phyloP scores from a whole-genome alignment of 2,888 invertebrate species.

The Uloborus plumipes region DNA sequence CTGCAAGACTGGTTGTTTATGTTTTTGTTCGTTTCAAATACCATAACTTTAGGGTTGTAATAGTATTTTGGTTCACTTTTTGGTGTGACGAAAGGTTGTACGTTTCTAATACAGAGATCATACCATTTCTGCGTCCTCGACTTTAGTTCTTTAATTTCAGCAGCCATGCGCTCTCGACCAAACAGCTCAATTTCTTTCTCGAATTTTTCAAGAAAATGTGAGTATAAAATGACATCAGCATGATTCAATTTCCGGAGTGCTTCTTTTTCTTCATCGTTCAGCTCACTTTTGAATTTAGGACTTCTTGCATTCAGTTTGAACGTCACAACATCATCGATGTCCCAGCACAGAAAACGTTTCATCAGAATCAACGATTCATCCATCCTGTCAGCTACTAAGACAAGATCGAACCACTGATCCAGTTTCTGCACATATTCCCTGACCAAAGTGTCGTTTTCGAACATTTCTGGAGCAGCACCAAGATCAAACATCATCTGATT shows the following conservation, averaged over 20 bases:
- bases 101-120: constrained; percentile 63
- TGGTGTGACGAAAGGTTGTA: constrained; percentile 13
- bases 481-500: constrained; percentile 70
- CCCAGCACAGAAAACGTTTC: constrained; percentile 69
- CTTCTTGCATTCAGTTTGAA: constrained; percentile 68
- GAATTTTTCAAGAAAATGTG: constrained; percentile 63
- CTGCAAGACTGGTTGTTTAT: constrained; percentile 54
- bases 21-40: constrained; percentile 36
- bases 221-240: constrained; percentile 65
- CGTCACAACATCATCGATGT: constrained; percentile 68
- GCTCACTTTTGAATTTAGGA: constrained; percentile 37
- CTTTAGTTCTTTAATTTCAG: constrained; percentile 51
- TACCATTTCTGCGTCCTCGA: constrained; percentile 61
- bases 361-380: constrained; percentile 70
- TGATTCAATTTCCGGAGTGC: constrained; percentile 55
- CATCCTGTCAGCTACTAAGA: constrained; percentile 69
- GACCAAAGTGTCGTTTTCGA: constrained; percentile 66
- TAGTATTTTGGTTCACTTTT: constrained; percentile 21
- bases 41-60: constrained; percentile 40
- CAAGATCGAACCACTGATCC: constrained; percentile 69
- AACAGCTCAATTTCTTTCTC: constrained; percentile 62
- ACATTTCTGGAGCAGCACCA: constrained; percentile 66
- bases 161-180: constrained; percentile 58
- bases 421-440: constrained; percentile 66
- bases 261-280: constrained; percentile 39